Evolutionary conservation across 2,888 invertebrate species (phyloP).

Genomic region (Drosophila hamatofila): DNA sequence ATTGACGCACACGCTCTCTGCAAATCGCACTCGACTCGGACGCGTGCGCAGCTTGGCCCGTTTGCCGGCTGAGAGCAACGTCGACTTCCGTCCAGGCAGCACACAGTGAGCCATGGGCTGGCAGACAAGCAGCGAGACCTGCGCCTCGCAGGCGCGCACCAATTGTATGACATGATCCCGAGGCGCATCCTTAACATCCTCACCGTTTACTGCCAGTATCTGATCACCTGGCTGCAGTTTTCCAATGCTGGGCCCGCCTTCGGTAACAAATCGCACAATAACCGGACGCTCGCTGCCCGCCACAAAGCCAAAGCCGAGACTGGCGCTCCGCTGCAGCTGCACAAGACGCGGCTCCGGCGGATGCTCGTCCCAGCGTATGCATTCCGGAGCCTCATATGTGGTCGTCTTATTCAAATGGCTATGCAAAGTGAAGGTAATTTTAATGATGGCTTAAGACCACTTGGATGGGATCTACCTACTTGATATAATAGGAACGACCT

Average conservation of each 20-base stretch:
- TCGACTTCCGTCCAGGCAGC: constrained; percentile 89
- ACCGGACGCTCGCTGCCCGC: constrained; percentile 97
- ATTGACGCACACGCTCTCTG: constrained; percentile 94
- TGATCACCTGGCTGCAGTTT: constrained; percentile 96
- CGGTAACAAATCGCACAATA: constrained; percentile 94
- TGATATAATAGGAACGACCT: constrained; percentile 92
- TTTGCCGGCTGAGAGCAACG: constrained; percentile 94
- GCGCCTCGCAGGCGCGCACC: constrained; percentile 92
- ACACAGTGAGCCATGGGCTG: constrained; percentile 91
- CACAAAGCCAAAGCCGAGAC: constrained; percentile 97
- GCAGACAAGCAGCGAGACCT: constrained; percentile 92
- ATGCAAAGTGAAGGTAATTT: neutral
- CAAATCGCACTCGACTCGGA: constrained; percentile 94
- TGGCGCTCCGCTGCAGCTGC: constrained; percentile 90
- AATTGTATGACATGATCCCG: constrained; percentile 95
- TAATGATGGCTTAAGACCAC: neutral
- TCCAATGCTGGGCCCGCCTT: constrained; percentile 96
- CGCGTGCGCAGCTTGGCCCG: constrained; percentile 92
- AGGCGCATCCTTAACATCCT: constrained; percentile 94
- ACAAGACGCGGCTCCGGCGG: constrained; percentile 93
- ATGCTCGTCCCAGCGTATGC: constrained; percentile 88
- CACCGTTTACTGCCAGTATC: constrained; percentile 95
- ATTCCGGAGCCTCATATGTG: constrained; percentile 93
- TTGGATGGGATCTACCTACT: constrained; percentile 86
- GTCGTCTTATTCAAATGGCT: constrained; percentile 95